Conservation (phyloP, 2,113 vertebrate genomes). For the Lepus americanus region DNA sequence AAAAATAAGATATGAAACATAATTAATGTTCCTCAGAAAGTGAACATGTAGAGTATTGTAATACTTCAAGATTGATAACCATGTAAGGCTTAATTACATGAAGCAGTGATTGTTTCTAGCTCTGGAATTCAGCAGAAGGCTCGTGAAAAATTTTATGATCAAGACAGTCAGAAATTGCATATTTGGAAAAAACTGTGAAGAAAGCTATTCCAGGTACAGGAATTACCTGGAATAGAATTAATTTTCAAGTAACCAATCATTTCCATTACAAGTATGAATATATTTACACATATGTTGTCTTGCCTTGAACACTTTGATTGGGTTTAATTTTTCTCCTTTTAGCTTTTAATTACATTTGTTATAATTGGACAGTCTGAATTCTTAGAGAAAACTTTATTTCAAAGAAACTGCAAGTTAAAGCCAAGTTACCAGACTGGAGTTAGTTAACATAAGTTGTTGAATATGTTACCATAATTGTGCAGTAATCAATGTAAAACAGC, state of each 20-base stretch:
- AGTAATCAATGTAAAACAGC: constrained; percentile 25
- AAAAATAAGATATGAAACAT: constrained; percentile 23
- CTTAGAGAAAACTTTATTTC: constrained; percentile 49
- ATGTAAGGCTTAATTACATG: not conserved
- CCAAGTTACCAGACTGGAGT: not conserved
- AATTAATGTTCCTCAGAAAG: constrained; percentile 4
- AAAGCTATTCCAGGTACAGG: not conserved
- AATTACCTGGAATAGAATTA: not conserved
- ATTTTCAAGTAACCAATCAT: constrained; percentile 28
- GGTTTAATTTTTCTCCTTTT: not conserved
- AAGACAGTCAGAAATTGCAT: not conserved
- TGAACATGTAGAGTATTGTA: not conserved
- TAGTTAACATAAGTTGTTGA: constrained; percentile 20
- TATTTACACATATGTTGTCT: constrained; percentile 1
- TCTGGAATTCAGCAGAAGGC: constrained; percentile 24
- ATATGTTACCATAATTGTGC: not conserved
- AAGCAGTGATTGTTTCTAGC: not conserved
- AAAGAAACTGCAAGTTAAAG: constrained; percentile 30
- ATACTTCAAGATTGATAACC: not conserved
- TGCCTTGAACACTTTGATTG: not conserved
- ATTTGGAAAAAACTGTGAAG: not conserved
- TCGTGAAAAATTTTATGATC: not conserved
- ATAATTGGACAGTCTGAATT: constrained; percentile 30
- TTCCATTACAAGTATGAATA: constrained; percentile 11
- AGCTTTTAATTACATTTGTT: constrained; percentile 58